Evolutionary conservation across 2,888 invertebrate genomes (phyloP), one percentile per base, ranked within the genome.

Genomic region (Drosophila yooni): DNA sequence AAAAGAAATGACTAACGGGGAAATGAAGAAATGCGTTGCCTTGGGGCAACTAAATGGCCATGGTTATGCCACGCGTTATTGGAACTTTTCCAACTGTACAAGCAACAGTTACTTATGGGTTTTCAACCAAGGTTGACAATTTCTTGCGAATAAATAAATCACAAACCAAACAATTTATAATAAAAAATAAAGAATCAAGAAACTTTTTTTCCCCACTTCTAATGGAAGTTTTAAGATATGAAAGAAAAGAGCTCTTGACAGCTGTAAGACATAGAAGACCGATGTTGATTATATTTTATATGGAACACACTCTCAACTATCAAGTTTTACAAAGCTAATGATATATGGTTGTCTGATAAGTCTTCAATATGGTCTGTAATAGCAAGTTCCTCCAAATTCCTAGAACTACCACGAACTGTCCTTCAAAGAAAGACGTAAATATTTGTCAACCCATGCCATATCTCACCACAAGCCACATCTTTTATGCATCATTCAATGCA

Each of bases 21-120:
- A 40, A 40, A 57, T 29, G 40, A 40, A 48, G 15, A 57, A 51
- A 27, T 46, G 25, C 53, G 36, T 51, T n/a, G 61, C 53, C 61
- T 25, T 51, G 51, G 60, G 27, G 29, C 60, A 60, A 29, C 29
- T 15, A 4, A 25, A 46, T 46, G 25, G 46, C 46, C 25, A 25
- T 46, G 25, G 15, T 46, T 13, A 6, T 46, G 46, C 46, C 46
- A 46, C 43, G 21, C 3, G 21, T 46, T 46, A 46, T 21, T 25
- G 25, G 1, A 46, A 15, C 15, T 15, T 25, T 25, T 46, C 46
- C 8, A 25, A 46, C 46, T 25, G 21, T 21, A 3, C 21, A 25
- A 46, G 25, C 25, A 46, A 46, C 46, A 46, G 46, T 25, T 46
- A 46, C 21, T 46, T 25, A 25, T 46, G 46, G 15, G 15, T 8